Percentiles rank a stretch among this genome's conserved stretches.
phyloP scores from a whole-genome alignment of 1,140 invertebrate species.

The Telenomus remus region DNA sequence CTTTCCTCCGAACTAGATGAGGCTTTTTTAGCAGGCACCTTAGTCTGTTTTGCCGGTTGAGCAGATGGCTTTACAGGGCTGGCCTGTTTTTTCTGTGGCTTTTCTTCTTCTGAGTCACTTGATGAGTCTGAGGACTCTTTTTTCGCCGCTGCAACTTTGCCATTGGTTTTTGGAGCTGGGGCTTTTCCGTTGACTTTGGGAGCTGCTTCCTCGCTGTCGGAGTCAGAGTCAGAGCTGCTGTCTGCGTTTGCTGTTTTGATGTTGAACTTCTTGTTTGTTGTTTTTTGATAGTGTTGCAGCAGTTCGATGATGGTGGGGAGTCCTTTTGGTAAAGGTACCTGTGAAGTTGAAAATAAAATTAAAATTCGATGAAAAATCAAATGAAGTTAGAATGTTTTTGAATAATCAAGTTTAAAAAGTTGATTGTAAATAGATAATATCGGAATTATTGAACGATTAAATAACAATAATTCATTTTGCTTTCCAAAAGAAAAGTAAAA shows the following conservation, averaged over 20 bases:
- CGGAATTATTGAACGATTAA: too few species aligned
- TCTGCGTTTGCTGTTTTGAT: conserved; percentile 61
- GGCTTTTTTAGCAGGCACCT: conserved; percentile 48
- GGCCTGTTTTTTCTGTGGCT: neutral
- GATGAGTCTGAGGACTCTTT: conserved; percentile 19
- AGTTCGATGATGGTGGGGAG: conserved; percentile 75
- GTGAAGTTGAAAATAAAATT: conserved; percentile 13
- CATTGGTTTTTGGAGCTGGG: conserved; percentile 39
- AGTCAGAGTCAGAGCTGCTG: conserved; percentile 72
- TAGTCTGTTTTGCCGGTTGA: conserved; percentile 32
- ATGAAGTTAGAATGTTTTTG: too few species aligned
- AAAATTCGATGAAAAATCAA: conserved; percentile 1
- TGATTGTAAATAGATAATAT: too few species aligned
- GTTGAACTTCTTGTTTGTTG: conserved; percentile 72
- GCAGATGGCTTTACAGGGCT: conserved; percentile 18
- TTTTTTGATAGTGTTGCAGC: conserved; percentile 74
- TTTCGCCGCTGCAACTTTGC: conserved; percentile 8
- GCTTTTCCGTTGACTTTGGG: conserved; percentile 45
- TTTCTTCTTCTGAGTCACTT: conserved; percentile 2
- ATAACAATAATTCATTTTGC: too few species aligned
- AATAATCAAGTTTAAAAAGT: too few species aligned
- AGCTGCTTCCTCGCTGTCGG: conserved; percentile 60
- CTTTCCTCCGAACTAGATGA: conserved; percentile 64
- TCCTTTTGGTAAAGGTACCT: conserved; percentile 74
- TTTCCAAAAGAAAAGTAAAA: too few species aligned